Conservation (phyloP, 2,113 vertebrate species). For the Polyodon spathula region DNA sequence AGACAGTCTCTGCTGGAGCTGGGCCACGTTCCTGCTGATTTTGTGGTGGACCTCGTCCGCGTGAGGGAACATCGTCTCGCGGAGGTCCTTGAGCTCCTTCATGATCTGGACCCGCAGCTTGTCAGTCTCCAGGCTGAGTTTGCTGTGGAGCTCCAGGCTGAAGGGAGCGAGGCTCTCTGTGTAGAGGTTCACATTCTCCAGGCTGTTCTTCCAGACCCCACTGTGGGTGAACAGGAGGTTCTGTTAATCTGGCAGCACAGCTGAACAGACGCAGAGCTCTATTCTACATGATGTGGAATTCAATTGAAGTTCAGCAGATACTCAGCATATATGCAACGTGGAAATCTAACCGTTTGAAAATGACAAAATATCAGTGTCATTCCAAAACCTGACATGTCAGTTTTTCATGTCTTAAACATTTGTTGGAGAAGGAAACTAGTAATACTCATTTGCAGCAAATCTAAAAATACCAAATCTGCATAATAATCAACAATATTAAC, state of each 20-base stretch:
- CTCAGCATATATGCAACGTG: rapidly evolving
- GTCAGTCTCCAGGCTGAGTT: constrained; percentile 45
- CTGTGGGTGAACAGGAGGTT: constrained; percentile 20
- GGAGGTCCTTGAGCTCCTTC: constrained; percentile 65
- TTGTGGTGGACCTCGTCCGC: constrained; percentile 36
- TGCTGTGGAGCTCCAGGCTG: constrained; percentile 27
- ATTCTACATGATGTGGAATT: not conserved
- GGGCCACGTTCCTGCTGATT: constrained; percentile 41
- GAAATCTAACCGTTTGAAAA: not conserved
- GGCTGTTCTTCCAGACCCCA: constrained; percentile 57
- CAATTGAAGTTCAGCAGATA: not conserved
- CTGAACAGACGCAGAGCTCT: not conserved
- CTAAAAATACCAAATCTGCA: no score
- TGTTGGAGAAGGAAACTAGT: no score
- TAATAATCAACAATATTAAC: no score
- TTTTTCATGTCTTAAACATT: no score
- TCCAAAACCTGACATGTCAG: no score
- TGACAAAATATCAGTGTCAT: no score
- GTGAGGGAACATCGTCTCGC: constrained; percentile 55
- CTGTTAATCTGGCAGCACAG: not conserved
- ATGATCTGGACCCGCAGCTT: constrained; percentile 52
- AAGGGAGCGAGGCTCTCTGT: constrained; percentile 44
- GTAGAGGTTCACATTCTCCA: constrained; percentile 49
- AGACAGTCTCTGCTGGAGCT: constrained; percentile 40
- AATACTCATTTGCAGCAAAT: no score